Evolutionary conservation across 2,888 invertebrate genomes (phyloP).

Genomic region (Protonemura montana): DNA sequence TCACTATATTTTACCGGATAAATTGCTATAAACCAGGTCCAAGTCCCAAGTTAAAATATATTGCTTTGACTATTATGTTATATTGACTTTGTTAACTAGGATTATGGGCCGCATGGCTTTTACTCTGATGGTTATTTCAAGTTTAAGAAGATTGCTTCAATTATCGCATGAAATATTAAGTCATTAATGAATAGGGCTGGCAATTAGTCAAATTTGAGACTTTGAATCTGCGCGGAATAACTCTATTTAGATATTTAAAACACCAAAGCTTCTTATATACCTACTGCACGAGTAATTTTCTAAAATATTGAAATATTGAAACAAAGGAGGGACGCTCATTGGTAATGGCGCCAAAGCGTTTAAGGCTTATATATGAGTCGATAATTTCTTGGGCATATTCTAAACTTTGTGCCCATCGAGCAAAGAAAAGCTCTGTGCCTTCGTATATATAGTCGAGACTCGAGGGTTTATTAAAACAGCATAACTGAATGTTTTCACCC

Average conservation of each 20-base stretch:
- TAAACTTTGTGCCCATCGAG: no score
- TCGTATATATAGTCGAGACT: no score
- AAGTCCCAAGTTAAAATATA: background rate
- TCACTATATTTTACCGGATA: background rate
- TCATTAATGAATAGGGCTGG: background rate
- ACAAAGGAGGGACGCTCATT: background rate
- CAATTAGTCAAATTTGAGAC: background rate
- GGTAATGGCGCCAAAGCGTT: background rate
- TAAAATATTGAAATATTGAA: background rate
- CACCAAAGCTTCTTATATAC: background rate
- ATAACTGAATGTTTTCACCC: no score
- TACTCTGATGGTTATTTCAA: background rate
- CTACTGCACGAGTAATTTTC: background rate
- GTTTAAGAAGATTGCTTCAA: conserved; percentile 9
- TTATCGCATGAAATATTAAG: background rate
- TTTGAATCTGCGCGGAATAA: background rate
- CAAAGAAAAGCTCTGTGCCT: no score
- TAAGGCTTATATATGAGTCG: background rate
- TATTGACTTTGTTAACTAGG: background rate
- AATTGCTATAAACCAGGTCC: background rate
- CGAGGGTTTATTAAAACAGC: no score
- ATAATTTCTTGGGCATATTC: no score
- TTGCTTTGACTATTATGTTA: background rate
- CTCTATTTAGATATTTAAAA: background rate
- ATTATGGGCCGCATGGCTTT: background rate